Evolutionary conservation across 2,113 vertebrate species (phyloP).

Genomic region (Siphamia tubifer): DNA sequence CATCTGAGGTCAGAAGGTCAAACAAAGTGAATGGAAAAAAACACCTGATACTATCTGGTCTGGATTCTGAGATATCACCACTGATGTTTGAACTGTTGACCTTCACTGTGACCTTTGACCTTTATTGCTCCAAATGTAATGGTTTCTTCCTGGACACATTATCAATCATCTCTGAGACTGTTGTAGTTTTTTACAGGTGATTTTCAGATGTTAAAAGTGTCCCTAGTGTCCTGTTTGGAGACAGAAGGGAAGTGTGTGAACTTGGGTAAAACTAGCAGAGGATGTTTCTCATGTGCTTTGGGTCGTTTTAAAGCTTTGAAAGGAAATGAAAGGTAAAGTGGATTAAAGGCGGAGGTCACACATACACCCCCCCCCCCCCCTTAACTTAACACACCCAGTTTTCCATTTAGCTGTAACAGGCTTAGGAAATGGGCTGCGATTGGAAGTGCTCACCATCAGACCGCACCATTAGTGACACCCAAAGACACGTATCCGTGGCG

Average conservation of each 20-base stretch:
- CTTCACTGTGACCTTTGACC: too few species aligned
- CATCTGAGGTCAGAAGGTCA: too few species aligned
- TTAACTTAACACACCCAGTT: slow-evolving; percentile 45
- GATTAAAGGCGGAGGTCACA: slow-evolving; percentile 66
- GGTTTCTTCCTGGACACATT: too few species aligned
- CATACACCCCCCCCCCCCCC: slow-evolving; percentile 17
- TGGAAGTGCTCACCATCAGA: slow-evolving; percentile 52
- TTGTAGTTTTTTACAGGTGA: background rate
- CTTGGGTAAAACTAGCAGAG: background rate
- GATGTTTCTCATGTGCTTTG: slow-evolving; percentile 13
- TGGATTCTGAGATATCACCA: too few species aligned
- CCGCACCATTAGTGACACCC: slow-evolving; percentile 57
- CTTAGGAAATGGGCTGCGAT: slow-evolving; percentile 62
- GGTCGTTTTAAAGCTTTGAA: slow-evolving; percentile 57
- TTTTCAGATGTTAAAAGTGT: too few species aligned
- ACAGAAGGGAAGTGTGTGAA: background rate
- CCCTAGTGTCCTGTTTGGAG: too few species aligned
- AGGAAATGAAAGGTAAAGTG: slow-evolving; percentile 69
- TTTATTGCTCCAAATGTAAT: too few species aligned
- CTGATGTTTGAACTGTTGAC: too few species aligned
- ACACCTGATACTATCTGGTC: too few species aligned
- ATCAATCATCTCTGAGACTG: too few species aligned
- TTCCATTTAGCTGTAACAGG: slow-evolving; percentile 72
- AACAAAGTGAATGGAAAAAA: too few species aligned
- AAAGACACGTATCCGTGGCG: slow-evolving; percentile 37